These are phyloP conservation scores for Steinernema scapterisci DNA, from an alignment of 2,888 invertebrate genomes.

Conservation along the genomic window DNA sequence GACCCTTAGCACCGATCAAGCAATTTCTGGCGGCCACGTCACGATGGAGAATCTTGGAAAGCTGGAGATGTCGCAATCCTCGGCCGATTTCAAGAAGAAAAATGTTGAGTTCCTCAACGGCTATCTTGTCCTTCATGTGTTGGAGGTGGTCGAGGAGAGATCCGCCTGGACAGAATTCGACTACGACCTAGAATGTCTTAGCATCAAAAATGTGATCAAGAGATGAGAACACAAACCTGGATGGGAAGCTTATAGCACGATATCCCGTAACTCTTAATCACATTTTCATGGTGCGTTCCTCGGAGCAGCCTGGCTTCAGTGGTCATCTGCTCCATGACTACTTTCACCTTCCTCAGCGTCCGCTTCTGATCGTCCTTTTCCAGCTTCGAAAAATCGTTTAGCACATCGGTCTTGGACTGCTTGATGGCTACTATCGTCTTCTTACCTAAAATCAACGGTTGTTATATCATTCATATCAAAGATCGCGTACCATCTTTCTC, in stretches of 20 bases:
- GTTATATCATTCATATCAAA: not conserved
- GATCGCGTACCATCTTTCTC: not conserved
- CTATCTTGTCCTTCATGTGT: slow-evolving; percentile 14
- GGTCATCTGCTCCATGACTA: slow-evolving; percentile 34
- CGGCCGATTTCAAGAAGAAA: slow-evolving; percentile 34
- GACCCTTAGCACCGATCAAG: slow-evolving; percentile 23
- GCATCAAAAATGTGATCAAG: no score
- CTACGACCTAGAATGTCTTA: slow-evolving; percentile 15
- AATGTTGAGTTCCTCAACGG: slow-evolving; percentile 29
- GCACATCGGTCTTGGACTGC: slow-evolving; percentile 15
- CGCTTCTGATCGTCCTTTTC: slow-evolving; percentile 1
- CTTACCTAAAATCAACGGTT: not conserved
- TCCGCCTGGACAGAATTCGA: slow-evolving; percentile 33
- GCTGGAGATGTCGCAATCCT: slow-evolving; percentile 29
- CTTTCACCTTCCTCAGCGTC: slow-evolving; percentile 1
- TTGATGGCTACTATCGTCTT: not conserved
- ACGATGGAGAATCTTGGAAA: slow-evolving; percentile 31
- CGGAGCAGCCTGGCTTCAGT: slow-evolving; percentile 13
- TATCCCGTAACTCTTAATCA: slow-evolving; percentile 24
- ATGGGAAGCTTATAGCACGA: slow-evolving; percentile 2
- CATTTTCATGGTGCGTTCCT: slow-evolving; percentile 25
- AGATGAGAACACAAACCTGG: not conserved
- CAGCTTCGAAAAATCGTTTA: not conserved
- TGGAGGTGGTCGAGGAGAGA: slow-evolving; percentile 31
- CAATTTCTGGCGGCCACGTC: slow-evolving; percentile 34